A percentile compares a stretch with the other conserved stretches of the same genome.
Conservation (phyloP, 2,797 vertebrate species). For the Muraenolepis orangiensis region DNA sequence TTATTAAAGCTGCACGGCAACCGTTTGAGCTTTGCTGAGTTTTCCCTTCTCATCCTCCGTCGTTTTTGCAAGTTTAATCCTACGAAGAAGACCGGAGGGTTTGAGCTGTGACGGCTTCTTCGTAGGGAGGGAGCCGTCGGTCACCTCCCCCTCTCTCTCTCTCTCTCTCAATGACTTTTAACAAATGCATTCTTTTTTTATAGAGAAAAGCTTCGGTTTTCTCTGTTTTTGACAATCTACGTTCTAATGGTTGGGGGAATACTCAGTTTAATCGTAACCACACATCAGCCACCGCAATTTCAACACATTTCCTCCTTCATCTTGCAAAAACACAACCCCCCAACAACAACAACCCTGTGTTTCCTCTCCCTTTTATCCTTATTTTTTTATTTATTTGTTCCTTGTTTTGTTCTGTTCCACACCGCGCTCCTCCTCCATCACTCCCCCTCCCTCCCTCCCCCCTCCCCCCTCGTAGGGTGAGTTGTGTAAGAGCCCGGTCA, state of each 20-base stretch:
- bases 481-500: constrained; percentile 98
- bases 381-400: constrained; percentile 44
- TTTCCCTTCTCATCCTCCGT: background rate
- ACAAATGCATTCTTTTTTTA: no score
- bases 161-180: background rate
- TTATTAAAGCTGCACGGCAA: background rate
- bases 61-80: background rate
- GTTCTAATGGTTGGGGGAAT: no score
- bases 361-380: constrained; percentile 6
- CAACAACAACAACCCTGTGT: constrained; percentile 44
- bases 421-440: constrained; percentile 65
- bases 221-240: no score
- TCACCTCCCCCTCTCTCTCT: background rate
- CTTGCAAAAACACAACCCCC: background rate
- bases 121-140: background rate
- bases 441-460: no score
- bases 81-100: background rate
- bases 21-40: background rate
- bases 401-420: constrained; percentile 10
- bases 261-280: background rate
- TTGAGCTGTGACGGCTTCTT: background rate
- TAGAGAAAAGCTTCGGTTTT: no score
- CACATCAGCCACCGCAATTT: constrained; percentile 45
- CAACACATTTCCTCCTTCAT: constrained; percentile 57
- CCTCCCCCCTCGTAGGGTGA: constrained; percentile 95